Base-by-base conservation (phyloP, 1,140 invertebrate genomes). In the Papilio polyxenes region DNA sequence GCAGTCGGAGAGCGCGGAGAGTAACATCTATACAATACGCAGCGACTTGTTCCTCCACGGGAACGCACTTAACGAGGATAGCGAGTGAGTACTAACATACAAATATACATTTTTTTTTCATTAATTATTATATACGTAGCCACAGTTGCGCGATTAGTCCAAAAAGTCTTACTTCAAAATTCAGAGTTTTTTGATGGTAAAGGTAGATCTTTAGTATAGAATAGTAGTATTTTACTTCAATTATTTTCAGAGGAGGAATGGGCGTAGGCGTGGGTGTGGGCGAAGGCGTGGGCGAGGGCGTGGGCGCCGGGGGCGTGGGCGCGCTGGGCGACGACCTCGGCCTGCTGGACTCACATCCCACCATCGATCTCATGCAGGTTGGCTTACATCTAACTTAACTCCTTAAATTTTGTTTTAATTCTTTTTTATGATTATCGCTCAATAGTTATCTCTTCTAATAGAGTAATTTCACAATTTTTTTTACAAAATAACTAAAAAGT, bases 41-140 rank as follows among this genome's bases (percentile, higher is more conserved):
- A 94, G 92, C 75, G 92, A 94, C 83, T 86, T 94, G 31, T 94
- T 94, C 82, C 87, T 94, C 3, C 92, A 93, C 75, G 92, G 92
- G 31, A 93, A 93, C 69, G 87, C 92, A 20, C 82, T 92, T 62
- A 93, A 91, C 65, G 92, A 94, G 56, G 92, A 94, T 65, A 94
- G 91, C 88, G 89, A 92, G 92, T 94, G 53, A 92, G 92, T 65
- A 51, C 48, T 74, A 31, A 13, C 10, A 3, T 51, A 51, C 2
- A 49, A 37, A 78, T 37, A 2, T 44, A 44, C 40, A 74, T 72
- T 49, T 53, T 56, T 80, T 17, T 48, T 76, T 69, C 17, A 83
- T 31, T 31, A 23, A 7, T 3, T 3, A 4, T n/a, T n/a, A n/a
- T n/a, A 6, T 44, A 44, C 7, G 4, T 44, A 44, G 40, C 40